Conservation (phyloP, 2,888 invertebrate species). For the Perizoma affinitatum region DNA sequence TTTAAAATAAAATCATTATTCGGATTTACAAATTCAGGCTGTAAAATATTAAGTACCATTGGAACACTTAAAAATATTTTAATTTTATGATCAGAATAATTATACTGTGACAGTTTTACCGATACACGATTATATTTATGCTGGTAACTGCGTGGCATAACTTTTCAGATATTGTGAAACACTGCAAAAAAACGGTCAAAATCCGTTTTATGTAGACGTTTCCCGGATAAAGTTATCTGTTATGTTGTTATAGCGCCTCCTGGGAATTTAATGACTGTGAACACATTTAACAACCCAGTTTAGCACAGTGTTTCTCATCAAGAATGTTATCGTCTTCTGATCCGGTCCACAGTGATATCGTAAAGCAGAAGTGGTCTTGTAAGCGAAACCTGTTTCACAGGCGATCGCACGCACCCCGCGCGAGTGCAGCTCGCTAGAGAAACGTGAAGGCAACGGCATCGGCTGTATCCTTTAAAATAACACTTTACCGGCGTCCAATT, state of each 20-base stretch:
- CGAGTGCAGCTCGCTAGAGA: conserved; percentile 59
- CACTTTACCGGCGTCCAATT: conserved; percentile 47
- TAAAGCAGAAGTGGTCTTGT: conserved; percentile 79
- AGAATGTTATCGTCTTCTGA: conserved; percentile 78
- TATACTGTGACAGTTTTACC: conserved; percentile 26
- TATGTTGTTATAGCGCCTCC: conserved; percentile 54
- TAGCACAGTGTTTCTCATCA: conserved; percentile 74
- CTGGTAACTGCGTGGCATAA: conserved; percentile 5
- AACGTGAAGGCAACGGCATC: conserved; percentile 56
- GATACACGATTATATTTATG: conserved; percentile 11
- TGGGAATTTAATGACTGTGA: conserved; percentile 65
- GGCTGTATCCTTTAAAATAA: conserved; percentile 48
- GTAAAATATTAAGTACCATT: not conserved
- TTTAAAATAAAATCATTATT: conserved; percentile 9
- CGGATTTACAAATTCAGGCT: conserved; percentile 2
- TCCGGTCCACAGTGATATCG: conserved; percentile 78
- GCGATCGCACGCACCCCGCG: conserved; percentile 70
- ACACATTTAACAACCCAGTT: conserved; percentile 72
- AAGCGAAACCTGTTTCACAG: conserved; percentile 74
- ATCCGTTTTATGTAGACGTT: conserved; percentile 53
- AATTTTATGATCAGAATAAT: conserved; percentile 29
- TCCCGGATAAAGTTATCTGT: conserved; percentile 52
- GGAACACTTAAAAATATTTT: conserved; percentile 24
- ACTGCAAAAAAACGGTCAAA: conserved; percentile 39
- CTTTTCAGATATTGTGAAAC: conserved; percentile 11